Conservation (phyloP, 2,888 invertebrate genomes). For the Pyralis farinalis region DNA sequence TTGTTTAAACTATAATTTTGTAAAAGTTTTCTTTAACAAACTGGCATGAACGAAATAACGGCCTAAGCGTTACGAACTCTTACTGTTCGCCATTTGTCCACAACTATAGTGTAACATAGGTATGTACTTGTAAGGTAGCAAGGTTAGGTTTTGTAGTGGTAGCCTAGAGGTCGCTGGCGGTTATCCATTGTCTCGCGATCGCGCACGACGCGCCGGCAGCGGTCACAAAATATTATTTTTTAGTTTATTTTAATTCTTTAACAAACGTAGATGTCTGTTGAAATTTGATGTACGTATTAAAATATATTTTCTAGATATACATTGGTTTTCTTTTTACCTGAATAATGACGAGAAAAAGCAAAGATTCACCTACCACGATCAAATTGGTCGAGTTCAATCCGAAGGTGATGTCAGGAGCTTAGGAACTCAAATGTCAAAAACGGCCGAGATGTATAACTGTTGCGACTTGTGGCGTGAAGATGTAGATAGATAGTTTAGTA, state of each 20-base stretch:
- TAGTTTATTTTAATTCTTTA: slow-evolving; percentile 58
- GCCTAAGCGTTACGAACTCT: not conserved
- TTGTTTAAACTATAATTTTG: no score
- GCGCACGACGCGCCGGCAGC: slow-evolving; percentile 44
- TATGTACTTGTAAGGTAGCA: slow-evolving; percentile 31
- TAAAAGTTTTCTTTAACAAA: no score
- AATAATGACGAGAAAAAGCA: no score
- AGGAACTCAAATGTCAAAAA: no score
- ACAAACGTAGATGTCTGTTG: slow-evolving; percentile 71
- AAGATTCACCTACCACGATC: no score
- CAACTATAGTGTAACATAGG: slow-evolving; percentile 48
- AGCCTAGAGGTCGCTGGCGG: not conserved
- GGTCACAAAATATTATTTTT: slow-evolving; percentile 51
- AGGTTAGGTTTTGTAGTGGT: slow-evolving; percentile 37
- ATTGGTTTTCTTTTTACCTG: slow-evolving; percentile 4
- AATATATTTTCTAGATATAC: slow-evolving; percentile 75
- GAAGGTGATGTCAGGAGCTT: no score
- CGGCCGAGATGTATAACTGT: no score
- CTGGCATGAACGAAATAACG: not conserved
- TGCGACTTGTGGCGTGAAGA: no score
- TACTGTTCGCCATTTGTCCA: slow-evolving; percentile 36
- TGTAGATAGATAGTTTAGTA: no score
- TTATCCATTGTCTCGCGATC: slow-evolving; percentile 29
- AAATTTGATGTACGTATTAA: slow-evolving; percentile 69
- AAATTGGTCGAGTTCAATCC: no score